Evolutionary conservation across 2,113 vertebrate genomes (phyloP).

Genomic region (Anas platyrhynchos): DNA sequence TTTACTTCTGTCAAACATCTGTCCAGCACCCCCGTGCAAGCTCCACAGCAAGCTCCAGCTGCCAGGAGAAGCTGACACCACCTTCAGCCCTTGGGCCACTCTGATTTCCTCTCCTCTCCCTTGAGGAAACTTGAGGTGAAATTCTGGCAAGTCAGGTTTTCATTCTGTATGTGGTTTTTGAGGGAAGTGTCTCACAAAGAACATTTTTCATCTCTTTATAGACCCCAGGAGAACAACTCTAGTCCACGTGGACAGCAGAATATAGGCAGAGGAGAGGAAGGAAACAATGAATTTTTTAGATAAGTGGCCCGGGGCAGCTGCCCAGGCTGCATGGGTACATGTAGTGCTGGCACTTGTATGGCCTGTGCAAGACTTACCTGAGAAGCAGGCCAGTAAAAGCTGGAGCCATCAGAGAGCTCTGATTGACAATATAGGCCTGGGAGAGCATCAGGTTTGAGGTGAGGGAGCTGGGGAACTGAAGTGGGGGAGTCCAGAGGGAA

Average conservation of each 20-base stretch:
- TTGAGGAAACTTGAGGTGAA: background rate
- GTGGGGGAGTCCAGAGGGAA: background rate
- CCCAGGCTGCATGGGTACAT: rapidly evolving
- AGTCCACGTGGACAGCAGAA: rapidly evolving
- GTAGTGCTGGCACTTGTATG: background rate
- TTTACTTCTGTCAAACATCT: background rate
- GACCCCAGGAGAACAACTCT: background rate
- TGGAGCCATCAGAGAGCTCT: background rate
- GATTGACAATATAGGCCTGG: background rate
- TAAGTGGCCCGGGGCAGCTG: background rate
- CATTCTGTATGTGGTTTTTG: background rate
- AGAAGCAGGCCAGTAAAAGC: background rate
- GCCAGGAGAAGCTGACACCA: background rate
- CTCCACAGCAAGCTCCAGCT: background rate
- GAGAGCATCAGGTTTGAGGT: background rate
- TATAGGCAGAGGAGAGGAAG: background rate
- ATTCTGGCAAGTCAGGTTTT: background rate
- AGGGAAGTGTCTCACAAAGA: background rate
- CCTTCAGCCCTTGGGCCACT: background rate
- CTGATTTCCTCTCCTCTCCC: background rate
- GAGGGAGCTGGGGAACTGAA: background rate
- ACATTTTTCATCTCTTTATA: background rate
- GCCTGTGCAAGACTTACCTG: rapidly evolving
- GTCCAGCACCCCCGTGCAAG: rapidly evolving
- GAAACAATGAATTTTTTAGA: background rate